phyloP scores from a whole-genome alignment of 2,797 vertebrate species.

The Danionella dracula region DNA sequence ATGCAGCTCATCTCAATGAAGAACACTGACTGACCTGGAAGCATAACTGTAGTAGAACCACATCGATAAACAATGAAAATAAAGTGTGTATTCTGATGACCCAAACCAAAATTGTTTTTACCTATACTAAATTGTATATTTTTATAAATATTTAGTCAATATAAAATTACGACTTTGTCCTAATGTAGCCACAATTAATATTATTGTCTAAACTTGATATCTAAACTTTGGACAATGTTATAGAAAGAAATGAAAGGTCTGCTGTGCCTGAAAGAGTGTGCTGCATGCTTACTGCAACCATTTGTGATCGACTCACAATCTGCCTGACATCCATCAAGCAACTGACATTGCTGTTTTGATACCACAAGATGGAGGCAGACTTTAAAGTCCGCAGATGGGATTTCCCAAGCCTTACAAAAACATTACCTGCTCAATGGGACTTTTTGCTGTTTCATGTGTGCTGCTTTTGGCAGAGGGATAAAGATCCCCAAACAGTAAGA shows the following conservation, averaged over 20 bases:
- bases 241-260: neutral
- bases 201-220: too few relatives aligned
- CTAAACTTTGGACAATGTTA: neutral
- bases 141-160: too few relatives aligned
- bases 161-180: too few relatives aligned
- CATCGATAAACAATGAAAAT: too few relatives aligned
- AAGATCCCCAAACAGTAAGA: constrained; percentile 19
- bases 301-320: neutral
- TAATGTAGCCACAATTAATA: too few relatives aligned
- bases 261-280: neutral
- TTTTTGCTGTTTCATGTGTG: constrained; percentile 33
- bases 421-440: constrained; percentile 18
- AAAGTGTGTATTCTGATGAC: too few relatives aligned
- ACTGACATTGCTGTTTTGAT: constrained; percentile 11
- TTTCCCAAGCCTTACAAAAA: neutral
- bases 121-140: too few relatives aligned
- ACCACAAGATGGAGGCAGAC: constrained; percentile 42
- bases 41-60: too few relatives aligned
- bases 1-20: too few relatives aligned
- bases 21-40: too few relatives aligned
- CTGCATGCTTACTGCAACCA: neutral
- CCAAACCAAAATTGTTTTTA: too few relatives aligned
- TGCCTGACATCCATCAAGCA: neutral
- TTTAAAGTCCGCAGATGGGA: neutral
- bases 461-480: constrained; percentile 26